Conservation (phyloP, 2,113 vertebrate genomes). For the Protobothrops mucrosquamatus region DNA sequence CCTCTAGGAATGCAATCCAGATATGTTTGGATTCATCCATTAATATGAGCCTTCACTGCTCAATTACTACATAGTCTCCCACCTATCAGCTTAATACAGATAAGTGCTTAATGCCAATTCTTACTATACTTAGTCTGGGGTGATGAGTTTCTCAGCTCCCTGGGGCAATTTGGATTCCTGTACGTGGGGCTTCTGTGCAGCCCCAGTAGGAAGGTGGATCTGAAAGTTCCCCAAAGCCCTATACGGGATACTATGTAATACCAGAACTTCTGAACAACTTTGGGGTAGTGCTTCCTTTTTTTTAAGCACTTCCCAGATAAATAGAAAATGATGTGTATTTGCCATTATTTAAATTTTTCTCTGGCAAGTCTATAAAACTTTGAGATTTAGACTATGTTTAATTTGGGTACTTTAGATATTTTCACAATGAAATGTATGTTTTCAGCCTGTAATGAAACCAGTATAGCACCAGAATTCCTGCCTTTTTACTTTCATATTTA, state of each 20-base stretch:
- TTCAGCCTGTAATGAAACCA: conserved; percentile 54
- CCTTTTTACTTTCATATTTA: conserved; percentile 59
- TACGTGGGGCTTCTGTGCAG: neutral
- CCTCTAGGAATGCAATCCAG: conserved; percentile 3
- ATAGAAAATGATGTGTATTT: neutral
- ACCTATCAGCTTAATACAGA: neutral
- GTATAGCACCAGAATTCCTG: conserved; percentile 68
- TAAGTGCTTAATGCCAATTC: neutral
- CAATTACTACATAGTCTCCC: neutral
- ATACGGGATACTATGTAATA: neutral
- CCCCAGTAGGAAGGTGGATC: neutral
- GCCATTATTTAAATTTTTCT: conserved; percentile 9
- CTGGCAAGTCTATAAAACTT: neutral
- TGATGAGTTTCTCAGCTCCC: neutral
- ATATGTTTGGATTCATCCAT: neutral
- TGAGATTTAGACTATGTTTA: neutral
- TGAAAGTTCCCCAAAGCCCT: neutral
- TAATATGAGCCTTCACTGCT: neutral
- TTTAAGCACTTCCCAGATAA: neutral
- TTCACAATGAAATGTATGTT: conserved; percentile 60
- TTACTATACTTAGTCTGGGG: neutral
- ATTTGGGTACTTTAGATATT: conserved; percentile 37
- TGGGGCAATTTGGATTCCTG: neutral
- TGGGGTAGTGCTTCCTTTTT: neutral
- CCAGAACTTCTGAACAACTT: neutral